A percentile compares a stretch with the other conserved stretches of the same genome.
Conservation (phyloP, 2,888 invertebrate species). For the Prosopocoilus inquinatus region DNA sequence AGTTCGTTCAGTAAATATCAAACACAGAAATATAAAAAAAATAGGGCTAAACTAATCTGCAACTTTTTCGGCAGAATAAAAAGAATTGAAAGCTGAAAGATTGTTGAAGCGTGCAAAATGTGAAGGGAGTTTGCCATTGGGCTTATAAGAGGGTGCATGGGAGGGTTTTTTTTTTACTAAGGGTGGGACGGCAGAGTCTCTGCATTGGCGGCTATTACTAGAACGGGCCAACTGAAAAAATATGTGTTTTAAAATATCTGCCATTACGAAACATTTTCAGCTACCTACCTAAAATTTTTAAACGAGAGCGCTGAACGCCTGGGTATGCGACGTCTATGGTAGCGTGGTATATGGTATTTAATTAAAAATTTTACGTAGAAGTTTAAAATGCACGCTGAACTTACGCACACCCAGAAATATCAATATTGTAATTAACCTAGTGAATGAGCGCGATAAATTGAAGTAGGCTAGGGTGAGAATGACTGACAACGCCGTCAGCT, state of each 20-base stretch:
- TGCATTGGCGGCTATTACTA: slow-evolving; percentile 25
- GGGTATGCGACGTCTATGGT: no score
- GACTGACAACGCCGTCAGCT: slow-evolving; percentile 27
- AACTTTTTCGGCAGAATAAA: slow-evolving; percentile 29
- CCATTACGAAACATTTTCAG: slow-evolving; percentile 5
- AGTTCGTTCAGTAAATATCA: neutral
- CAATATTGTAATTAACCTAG: slow-evolving; percentile 30
- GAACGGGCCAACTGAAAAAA: slow-evolving; percentile 14
- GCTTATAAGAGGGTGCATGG: slow-evolving; percentile 26
- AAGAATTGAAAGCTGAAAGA: slow-evolving; percentile 19
- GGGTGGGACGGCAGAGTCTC: slow-evolving; percentile 27
- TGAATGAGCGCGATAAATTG: slow-evolving; percentile 25
- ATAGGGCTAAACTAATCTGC: slow-evolving; percentile 30
- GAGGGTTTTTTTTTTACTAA: slow-evolving; percentile 9
- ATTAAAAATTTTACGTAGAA: neutral
- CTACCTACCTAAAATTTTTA: no score
- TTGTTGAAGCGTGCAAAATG: slow-evolving; percentile 33
- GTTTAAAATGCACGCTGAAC: slow-evolving; percentile 2
- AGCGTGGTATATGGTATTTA: no score
- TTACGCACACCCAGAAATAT: slow-evolving; percentile 17
- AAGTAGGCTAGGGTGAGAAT: slow-evolving; percentile 26
- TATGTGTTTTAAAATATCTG: slow-evolving; percentile 8
- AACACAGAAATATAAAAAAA: slow-evolving; percentile 27
- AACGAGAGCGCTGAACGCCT: no score
- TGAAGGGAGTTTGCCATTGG: slow-evolving; percentile 32